Percentiles rank a stretch among this genome's conserved stretches.
Evolutionary conservation across 2,888 invertebrate species (phyloP).

Genomic region (Dorcus hopei): DNA sequence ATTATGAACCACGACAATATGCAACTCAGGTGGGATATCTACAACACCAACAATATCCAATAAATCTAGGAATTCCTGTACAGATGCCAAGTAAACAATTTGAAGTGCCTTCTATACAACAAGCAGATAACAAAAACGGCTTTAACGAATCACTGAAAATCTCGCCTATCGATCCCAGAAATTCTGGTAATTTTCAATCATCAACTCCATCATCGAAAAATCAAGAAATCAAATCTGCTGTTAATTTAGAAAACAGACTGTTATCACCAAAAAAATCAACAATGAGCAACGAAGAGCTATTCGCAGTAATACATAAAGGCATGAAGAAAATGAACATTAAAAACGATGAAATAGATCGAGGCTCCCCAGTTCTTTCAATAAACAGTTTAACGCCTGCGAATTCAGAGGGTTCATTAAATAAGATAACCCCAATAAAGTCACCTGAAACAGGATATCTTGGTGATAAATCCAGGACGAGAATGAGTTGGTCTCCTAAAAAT

Average conservation of each 20-base stretch:
- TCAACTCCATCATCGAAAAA: conserved; percentile 60
- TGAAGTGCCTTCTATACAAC: conserved; percentile 21
- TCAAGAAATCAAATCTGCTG: conserved; percentile 49
- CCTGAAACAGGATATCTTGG: conserved; percentile 63
- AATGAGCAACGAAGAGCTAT: conserved; percentile 76
- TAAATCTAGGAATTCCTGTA: conserved; percentile 40
- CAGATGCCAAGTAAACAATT: conserved; percentile 27
- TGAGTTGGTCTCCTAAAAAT: conserved; percentile 63
- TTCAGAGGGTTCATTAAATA: conserved; percentile 45
- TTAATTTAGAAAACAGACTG: conserved; percentile 54
- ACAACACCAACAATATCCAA: conserved; percentile 17
- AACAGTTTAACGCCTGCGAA: conserved; percentile 54
- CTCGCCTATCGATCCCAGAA: conserved; percentile 67
- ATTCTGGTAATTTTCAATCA: conserved; percentile 58
- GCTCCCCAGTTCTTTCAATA: conserved; percentile 46
- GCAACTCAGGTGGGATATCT: conserved; percentile 21
- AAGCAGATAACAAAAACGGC: background rate
- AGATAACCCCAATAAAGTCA: conserved; percentile 38
- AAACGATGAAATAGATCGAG: conserved; percentile 53
- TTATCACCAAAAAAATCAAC: conserved; percentile 68
- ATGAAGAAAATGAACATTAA: conserved; percentile 70
- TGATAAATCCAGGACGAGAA: conserved; percentile 55
- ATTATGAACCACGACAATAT: conserved; percentile 3
- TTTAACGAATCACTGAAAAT: conserved; percentile 54
- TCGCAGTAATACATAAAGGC: conserved; percentile 74